phyloP scores from a whole-genome alignment of 2,888 invertebrate species.

The Tribolium freemani region DNA sequence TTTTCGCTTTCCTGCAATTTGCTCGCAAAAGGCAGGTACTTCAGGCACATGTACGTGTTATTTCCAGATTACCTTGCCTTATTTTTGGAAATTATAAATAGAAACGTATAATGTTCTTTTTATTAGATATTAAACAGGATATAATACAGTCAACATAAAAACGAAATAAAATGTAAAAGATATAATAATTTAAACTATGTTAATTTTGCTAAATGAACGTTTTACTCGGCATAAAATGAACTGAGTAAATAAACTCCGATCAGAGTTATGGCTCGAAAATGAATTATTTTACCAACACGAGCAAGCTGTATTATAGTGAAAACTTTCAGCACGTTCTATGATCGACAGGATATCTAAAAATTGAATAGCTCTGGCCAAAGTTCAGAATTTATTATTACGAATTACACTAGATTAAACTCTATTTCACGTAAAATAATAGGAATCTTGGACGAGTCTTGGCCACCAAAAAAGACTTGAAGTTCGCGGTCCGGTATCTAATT shows the following conservation, averaged over 20 bases:
- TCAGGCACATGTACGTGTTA: slow-evolving; percentile 28
- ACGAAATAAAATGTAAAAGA: slow-evolving; percentile 27
- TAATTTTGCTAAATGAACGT: slow-evolving; percentile 27
- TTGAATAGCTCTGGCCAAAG: neutral
- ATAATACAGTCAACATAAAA: slow-evolving; percentile 34
- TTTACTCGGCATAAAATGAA: slow-evolving; percentile 22
- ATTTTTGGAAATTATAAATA: slow-evolving; percentile 52
- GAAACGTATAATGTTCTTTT: slow-evolving; percentile 44
- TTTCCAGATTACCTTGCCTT: slow-evolving; percentile 50
- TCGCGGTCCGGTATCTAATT: no score
- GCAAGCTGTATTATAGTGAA: neutral
- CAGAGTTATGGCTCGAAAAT: slow-evolving; percentile 8
- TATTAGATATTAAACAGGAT: slow-evolving; percentile 47
- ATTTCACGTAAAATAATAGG: neutral
- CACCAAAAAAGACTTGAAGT: neutral
- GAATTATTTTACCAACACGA: slow-evolving; percentile 10
- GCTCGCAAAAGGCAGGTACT: slow-evolving; percentile 13
- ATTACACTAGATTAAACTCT: neutral
- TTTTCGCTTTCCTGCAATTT: no score
- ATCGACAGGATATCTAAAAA: neutral
- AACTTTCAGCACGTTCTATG: neutral
- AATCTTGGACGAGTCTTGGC: neutral
- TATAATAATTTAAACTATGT: slow-evolving; percentile 31
- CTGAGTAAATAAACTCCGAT: slow-evolving; percentile 11
- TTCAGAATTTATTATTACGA: neutral